Evolutionary conservation across 2,797 vertebrate genomes (phyloP).

Genomic region (Ceyx erithaca): DNA sequence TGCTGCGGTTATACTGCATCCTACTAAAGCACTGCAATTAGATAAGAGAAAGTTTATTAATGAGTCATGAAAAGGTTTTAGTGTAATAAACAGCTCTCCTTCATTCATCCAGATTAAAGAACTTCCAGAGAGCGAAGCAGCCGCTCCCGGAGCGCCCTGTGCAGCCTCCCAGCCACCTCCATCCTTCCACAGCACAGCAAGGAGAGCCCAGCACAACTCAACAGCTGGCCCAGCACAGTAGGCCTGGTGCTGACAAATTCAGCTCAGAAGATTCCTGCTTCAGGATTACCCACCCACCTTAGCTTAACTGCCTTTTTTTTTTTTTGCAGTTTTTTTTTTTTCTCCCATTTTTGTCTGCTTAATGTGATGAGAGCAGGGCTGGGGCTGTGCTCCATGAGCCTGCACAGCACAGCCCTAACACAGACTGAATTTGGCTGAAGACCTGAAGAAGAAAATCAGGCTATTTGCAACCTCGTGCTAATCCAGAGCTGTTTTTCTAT

Average conservation of each 20-base stretch:
- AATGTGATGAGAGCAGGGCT: neutral
- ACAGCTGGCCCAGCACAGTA: rapidly evolving
- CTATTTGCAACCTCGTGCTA: neutral
- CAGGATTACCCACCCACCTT: neutral
- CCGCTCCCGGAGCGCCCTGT: rapidly evolving
- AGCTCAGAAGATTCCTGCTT: neutral
- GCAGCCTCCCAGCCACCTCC: neutral
- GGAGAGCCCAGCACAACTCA: neutral
- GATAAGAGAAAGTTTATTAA: constrained; percentile 64
- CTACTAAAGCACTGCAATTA: constrained; percentile 40
- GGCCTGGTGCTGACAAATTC: neutral
- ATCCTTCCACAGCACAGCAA: neutral
- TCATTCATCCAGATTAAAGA: neutral
- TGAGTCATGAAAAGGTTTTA: constrained; percentile 56
- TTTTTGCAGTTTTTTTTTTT: neutral
- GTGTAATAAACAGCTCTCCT: neutral
- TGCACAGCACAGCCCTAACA: neutral
- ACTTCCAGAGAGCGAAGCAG: rapidly evolving
- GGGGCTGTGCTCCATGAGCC: neutral
- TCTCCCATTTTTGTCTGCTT: neutral
- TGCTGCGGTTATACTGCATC: constrained; percentile 4
- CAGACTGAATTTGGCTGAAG: neutral
- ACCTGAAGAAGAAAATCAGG: neutral
- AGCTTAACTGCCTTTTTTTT: neutral
- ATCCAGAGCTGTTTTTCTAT: neutral